Conservation (phyloP, 2,113 vertebrate genomes). For the Lagopus muta region DNA sequence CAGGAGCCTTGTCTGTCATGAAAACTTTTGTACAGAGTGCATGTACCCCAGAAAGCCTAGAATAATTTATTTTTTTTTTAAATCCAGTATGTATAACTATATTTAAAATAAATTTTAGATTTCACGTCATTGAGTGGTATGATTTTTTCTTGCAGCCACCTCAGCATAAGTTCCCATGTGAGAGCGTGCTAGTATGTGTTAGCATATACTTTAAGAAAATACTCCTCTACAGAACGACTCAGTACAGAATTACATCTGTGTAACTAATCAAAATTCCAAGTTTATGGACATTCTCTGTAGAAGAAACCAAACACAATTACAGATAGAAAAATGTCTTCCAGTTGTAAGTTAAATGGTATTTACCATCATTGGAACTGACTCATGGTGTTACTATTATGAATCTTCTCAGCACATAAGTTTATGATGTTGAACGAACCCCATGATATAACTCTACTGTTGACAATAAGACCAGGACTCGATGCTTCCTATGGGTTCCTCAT, state of each 20-base stretch:
- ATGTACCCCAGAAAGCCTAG: not conserved
- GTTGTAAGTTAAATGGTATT: not conserved
- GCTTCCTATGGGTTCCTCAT: not conserved
- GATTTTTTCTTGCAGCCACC: not conserved
- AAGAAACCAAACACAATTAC: not conserved
- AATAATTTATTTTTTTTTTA: not conserved
- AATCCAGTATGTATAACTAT: not conserved
- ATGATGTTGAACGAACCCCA: not conserved
- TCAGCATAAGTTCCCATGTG: not conserved
- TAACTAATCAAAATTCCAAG: not conserved
- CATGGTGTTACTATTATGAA: not conserved
- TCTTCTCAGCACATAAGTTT: not conserved
- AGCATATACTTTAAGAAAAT: not conserved
- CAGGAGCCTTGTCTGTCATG: not conserved
- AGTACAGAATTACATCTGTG: not conserved
- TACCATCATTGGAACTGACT: not conserved
- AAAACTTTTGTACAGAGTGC: not conserved
- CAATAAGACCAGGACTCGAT: not conserved
- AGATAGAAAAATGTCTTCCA: not conserved
- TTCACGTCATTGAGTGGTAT: not conserved
- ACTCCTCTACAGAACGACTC: not conserved
- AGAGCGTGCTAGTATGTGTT: not conserved
- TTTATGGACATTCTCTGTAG: not conserved
- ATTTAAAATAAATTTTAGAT: not conserved
- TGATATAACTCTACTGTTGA: not conserved